These are phyloP conservation scores for Disparrhopalites patrizii DNA, from an alignment of 2,888 invertebrate species.

Conservation along the genomic window DNA sequence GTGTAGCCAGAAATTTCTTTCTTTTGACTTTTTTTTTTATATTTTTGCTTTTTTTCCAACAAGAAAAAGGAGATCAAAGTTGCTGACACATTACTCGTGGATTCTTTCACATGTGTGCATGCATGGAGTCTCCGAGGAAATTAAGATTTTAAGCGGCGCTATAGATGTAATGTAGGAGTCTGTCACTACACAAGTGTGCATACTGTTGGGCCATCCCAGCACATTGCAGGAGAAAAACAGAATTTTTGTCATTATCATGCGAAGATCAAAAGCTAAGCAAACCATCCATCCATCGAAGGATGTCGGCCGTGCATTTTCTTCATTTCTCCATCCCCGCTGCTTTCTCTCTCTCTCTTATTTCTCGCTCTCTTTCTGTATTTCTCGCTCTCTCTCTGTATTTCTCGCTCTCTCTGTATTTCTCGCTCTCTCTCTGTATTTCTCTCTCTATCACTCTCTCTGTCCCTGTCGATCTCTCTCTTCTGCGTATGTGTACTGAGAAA, in stretches of 20 bases:
- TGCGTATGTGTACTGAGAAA: too few species aligned
- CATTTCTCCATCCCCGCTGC: too few species aligned
- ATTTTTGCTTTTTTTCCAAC: not conserved
- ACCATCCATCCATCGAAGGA: not conserved
- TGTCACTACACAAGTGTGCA: not conserved
- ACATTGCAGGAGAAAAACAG: not conserved
- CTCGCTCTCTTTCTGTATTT: too few species aligned
- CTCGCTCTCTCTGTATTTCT: too few species aligned
- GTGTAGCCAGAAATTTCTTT: slow-evolving; percentile 1
- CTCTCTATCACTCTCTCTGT: too few species aligned
- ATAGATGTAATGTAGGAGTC: not conserved
- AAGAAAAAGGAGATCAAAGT: slow-evolving; percentile 21
- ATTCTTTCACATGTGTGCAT: slow-evolving; percentile 8
- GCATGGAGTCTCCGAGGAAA: not conserved
- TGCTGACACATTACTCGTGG: slow-evolving; percentile 23
- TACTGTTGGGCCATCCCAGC: not conserved
- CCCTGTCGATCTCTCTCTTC: too few species aligned
- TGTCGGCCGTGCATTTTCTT: too few species aligned
- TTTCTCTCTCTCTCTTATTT: too few species aligned
- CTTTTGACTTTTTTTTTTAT: too few species aligned
- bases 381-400: too few species aligned
- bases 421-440: too few species aligned
- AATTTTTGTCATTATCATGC: slow-evolving; percentile 25
- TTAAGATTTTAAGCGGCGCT: not conserved
- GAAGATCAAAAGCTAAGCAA: slow-evolving; percentile 18